Percentiles rank a stretch among this genome's conserved stretches.
Evolutionary conservation across 2,797 vertebrate genomes (phyloP).

Genomic region (Florisuga fusca): DNA sequence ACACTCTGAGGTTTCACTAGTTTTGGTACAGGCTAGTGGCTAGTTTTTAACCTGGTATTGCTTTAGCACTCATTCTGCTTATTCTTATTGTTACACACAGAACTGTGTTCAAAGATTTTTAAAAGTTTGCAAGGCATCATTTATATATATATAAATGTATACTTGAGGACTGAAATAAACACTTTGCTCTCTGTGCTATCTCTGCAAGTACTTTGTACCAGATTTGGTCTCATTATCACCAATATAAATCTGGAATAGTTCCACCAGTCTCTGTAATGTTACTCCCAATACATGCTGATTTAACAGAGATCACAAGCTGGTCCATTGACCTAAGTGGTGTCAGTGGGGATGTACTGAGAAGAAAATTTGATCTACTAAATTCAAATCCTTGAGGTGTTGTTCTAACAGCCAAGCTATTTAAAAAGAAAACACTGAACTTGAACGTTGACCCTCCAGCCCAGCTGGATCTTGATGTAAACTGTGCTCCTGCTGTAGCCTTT

Average conservation of each 20-base stretch:
- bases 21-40: background rate
- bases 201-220: constrained; percentile 23
- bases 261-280: constrained; percentile 55
- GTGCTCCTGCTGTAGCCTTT: constrained; percentile 70
- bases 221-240: constrained; percentile 60
- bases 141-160: background rate
- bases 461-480: constrained; percentile 67
- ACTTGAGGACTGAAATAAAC: background rate
- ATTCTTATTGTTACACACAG: background rate
- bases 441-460: constrained; percentile 70
- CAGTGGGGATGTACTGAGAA: constrained; percentile 63
- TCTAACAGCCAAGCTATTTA: constrained; percentile 67
- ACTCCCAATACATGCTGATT: constrained; percentile 61
- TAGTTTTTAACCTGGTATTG: background rate
- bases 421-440: constrained; percentile 70
- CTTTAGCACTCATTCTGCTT: background rate
- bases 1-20: background rate
- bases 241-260: constrained; percentile 65
- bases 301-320: constrained; percentile 69
- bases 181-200: background rate
- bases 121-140: background rate
- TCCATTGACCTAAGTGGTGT: constrained; percentile 71
- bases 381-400: constrained; percentile 72
- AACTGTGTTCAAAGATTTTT: background rate
- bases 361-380: constrained; percentile 73